phyloP scores from a whole-genome alignment of 2,113 vertebrate genomes.

The Colaptes auratus region DNA sequence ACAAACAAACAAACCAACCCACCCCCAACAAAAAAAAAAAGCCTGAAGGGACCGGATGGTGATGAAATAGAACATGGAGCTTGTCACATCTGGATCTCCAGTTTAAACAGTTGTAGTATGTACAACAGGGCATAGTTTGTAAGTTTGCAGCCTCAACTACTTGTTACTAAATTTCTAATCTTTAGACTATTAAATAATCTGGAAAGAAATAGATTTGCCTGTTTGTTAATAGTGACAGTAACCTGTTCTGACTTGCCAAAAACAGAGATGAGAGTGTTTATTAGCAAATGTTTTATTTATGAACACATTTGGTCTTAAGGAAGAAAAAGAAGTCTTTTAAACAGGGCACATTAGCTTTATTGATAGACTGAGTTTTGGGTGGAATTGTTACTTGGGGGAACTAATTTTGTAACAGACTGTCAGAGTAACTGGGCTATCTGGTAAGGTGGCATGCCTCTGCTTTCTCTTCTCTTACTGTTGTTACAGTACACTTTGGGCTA shows the following conservation, averaged over 20 bases:
- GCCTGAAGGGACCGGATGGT: background rate
- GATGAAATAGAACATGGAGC: background rate
- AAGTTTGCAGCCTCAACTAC: background rate
- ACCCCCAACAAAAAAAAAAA: background rate
- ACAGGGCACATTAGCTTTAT: background rate
- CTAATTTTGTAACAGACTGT: background rate
- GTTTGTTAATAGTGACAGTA: conserved; percentile 2
- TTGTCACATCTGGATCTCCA: background rate
- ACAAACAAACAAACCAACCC: too few relatives aligned
- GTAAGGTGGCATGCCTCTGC: background rate
- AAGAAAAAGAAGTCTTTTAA: background rate
- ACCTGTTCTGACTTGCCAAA: background rate
- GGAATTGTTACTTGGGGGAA: background rate
- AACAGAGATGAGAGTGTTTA: background rate
- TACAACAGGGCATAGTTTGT: background rate
- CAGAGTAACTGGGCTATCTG: background rate
- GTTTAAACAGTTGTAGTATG: background rate
- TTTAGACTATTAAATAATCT: background rate
- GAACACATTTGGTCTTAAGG: background rate
- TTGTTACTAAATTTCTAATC: background rate
- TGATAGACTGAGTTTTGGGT: background rate
- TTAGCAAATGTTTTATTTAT: conserved; percentile 11
- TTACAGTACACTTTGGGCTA: background rate
- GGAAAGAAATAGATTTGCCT: background rate
- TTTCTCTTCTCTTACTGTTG: background rate